These are phyloP conservation scores for Didymodactylos carnosus DNA, from an alignment of 2,888 invertebrate species.

Conservation along the genomic window DNA sequence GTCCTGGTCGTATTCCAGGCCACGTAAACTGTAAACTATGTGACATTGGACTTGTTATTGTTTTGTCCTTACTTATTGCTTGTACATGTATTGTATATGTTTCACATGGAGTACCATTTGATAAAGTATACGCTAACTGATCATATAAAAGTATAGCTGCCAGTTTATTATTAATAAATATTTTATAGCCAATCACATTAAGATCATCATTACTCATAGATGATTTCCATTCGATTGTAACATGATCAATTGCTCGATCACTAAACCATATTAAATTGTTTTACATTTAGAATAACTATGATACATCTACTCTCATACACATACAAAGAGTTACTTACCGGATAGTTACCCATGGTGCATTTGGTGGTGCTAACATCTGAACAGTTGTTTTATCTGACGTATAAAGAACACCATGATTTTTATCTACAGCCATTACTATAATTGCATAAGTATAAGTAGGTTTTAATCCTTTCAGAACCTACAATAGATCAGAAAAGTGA, in stretches of 20 bases:
- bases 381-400: not conserved
- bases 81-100: conserved; percentile 34
- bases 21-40: conserved; percentile 31
- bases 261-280: not conserved
- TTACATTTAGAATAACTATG: too few relatives aligned
- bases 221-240: conserved; percentile 33
- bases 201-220: conserved; percentile 30
- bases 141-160: conserved; percentile 24
- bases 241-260: conserved; percentile 17
- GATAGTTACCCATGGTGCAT: not conserved
- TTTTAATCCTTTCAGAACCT: not conserved
- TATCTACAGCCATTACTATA: not conserved
- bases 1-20: conserved; percentile 29
- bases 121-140: conserved; percentile 28
- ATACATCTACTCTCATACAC: not conserved
- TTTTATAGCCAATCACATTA: conserved; percentile 31
- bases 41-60: conserved; percentile 28
- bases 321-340: not conserved
- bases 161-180: conserved; percentile 32
- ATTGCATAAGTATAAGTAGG: not conserved
- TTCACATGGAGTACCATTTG: conserved; percentile 30
- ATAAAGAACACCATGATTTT: not conserved
- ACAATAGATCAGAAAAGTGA: too few relatives aligned
- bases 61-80: conserved; percentile 27
- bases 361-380: not conserved